phyloP scores from a whole-genome alignment of 2,113 vertebrate species.

The Phyllopteryx taeniolatus region DNA sequence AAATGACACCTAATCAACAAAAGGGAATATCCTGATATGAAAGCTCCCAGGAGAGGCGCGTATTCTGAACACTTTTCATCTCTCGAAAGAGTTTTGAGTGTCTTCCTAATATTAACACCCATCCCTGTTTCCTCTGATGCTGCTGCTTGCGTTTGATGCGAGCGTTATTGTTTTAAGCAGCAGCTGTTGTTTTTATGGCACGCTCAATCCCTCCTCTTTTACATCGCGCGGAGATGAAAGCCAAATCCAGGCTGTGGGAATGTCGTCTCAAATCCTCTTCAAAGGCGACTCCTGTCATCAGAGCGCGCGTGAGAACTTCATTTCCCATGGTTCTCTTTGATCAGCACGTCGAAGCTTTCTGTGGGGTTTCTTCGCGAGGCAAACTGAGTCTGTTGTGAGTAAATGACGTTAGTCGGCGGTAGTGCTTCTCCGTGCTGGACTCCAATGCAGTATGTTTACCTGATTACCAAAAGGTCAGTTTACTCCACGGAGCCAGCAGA shows the following conservation, averaged over 20 bases:
- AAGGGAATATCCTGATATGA: slow-evolving; percentile 29
- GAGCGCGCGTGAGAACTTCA: slow-evolving; percentile 62
- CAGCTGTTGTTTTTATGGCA: slow-evolving; percentile 68
- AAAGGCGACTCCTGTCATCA: slow-evolving; percentile 63
- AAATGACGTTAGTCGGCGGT: slow-evolving; percentile 54
- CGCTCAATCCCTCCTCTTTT: slow-evolving; percentile 55
- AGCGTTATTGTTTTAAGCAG: slow-evolving; percentile 66
- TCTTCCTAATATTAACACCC: slow-evolving; percentile 36
- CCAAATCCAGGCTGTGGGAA: slow-evolving; percentile 53
- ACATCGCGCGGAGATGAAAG: slow-evolving; percentile 72
- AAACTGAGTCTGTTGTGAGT: slow-evolving; percentile 29
- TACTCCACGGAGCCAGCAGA: slow-evolving; percentile 44
- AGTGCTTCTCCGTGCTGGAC: slow-evolving; percentile 29
- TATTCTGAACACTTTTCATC: slow-evolving; percentile 50
- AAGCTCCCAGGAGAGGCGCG: slow-evolving; percentile 44
- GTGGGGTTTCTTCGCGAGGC: slow-evolving; percentile 11
- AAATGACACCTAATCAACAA: slow-evolving; percentile 19
- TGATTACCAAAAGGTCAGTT: slow-evolving; percentile 70
- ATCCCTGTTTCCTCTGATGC: slow-evolving; percentile 12
- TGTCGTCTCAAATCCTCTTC: slow-evolving; percentile 60
- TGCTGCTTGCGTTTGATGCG: slow-evolving; percentile 53
- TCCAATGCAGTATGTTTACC: slow-evolving; percentile 58
- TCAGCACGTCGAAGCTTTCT: slow-evolving; percentile 46
- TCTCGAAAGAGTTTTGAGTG: slow-evolving; percentile 44
- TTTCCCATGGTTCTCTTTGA: slow-evolving; percentile 70